phyloP scores from a whole-genome alignment of 2,113 vertebrate genomes.

The Gymnocephalus cernua region DNA sequence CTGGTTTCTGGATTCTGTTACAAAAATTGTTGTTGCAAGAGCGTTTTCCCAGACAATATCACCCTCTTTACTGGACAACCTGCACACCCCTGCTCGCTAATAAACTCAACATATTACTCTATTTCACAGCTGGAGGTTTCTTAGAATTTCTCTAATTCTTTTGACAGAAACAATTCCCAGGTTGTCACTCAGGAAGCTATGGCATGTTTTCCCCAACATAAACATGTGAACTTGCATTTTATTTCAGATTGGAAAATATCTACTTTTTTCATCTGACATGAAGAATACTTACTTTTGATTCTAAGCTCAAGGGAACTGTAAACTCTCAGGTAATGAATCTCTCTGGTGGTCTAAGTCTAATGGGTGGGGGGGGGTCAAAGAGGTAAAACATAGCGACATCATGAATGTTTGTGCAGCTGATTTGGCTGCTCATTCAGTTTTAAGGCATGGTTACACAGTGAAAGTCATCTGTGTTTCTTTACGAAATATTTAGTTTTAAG shows the following conservation, averaged over 20 bases:
- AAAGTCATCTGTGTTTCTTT: not conserved
- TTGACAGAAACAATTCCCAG: slow-evolving; percentile 64
- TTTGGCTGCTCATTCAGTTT: slow-evolving; percentile 25
- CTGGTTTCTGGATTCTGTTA: slow-evolving; percentile 52
- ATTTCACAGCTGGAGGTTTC: slow-evolving; percentile 74
- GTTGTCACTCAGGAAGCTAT: slow-evolving; percentile 53
- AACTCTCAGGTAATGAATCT: slow-evolving; percentile 22
- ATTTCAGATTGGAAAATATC: slow-evolving; percentile 39
- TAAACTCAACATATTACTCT: slow-evolving; percentile 65
- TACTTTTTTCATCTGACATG: not conserved
- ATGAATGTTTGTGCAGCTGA: slow-evolving; percentile 52
- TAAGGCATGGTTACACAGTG: not conserved
- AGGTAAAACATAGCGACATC: slow-evolving; percentile 8
- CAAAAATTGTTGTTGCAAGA: slow-evolving; percentile 54
- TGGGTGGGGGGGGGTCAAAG: slow-evolving; percentile 24
- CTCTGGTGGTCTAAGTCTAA: slow-evolving; percentile 27
- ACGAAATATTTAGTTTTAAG: not conserved
- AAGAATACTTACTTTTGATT: slow-evolving; percentile 20
- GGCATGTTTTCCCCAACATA: slow-evolving; percentile 56
- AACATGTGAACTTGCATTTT: slow-evolving; percentile 37
- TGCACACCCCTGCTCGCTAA: slow-evolving; percentile 52
- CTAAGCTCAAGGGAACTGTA: not conserved
- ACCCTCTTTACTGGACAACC: slow-evolving; percentile 44
- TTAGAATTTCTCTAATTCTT: slow-evolving; percentile 65
- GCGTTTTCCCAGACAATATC: slow-evolving; percentile 64